Percentiles rank a stretch among this genome's conserved stretches.
Conservation (phyloP, 35 echinoderm and acorn worm species). For the Hemicentrotus pulcherrimus region DNA sequence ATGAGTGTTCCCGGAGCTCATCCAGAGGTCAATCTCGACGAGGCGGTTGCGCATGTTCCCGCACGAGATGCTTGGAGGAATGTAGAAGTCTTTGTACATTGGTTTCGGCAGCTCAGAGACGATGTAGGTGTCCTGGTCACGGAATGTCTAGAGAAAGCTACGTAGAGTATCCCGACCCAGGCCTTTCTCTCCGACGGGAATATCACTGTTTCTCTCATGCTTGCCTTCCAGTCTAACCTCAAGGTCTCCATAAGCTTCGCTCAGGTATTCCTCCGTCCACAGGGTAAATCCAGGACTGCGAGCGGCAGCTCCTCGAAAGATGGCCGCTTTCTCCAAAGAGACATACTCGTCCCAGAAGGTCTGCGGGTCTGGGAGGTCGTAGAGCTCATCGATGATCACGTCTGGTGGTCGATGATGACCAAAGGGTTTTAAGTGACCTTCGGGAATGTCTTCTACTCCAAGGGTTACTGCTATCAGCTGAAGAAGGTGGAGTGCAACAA, state of each 20-base stretch:
- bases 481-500: not conserved
- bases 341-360: constrained; percentile 81
- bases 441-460: constrained; percentile 42
- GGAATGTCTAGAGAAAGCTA: constrained; percentile 62
- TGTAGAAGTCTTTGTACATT: constrained; percentile 73
- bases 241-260: constrained; percentile 57
- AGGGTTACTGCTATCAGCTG: not conserved
- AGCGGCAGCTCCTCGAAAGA: constrained; percentile 57
- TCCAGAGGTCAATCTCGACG: constrained; percentile 83
- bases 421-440: constrained; percentile 65
- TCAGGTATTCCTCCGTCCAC: constrained; percentile 64
- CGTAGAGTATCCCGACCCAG: constrained; percentile 72
- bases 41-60: constrained; percentile 67
- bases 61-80: constrained; percentile 69
- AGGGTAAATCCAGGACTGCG: constrained; percentile 51
- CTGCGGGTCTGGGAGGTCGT: constrained; percentile 60
- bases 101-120: constrained; percentile 75
- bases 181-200: constrained; percentile 69
- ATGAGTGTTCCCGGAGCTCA: constrained; percentile 63
- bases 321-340: constrained; percentile 33
- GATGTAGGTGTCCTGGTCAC: constrained; percentile 52
- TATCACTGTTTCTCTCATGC: constrained; percentile 52
- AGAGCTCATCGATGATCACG: constrained; percentile 65
- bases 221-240: constrained; percentile 79
- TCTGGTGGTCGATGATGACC: constrained; percentile 76